Conservation (phyloP, 1,140 invertebrate genomes). For the Saxidomus purpurata region DNA sequence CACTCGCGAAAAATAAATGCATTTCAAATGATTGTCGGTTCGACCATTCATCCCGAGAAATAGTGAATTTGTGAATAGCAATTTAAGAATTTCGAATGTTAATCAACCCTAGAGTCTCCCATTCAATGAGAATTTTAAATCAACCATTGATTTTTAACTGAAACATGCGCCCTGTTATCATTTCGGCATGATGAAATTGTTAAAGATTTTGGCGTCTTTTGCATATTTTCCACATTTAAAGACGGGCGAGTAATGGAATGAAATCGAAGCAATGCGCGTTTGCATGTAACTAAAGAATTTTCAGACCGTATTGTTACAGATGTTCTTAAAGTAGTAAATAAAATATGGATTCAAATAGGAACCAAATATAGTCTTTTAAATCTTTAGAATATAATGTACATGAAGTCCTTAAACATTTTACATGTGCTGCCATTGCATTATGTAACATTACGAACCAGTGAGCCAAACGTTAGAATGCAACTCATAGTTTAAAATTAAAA, state of each 20-base stretch:
- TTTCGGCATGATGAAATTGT: constrained; percentile 14
- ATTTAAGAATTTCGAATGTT: constrained; percentile 58
- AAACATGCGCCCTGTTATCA: constrained; percentile 38
- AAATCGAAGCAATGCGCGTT: background rate
- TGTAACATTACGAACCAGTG: too few species aligned
- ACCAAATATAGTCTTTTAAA: too few species aligned
- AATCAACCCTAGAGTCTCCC: constrained; percentile 22
- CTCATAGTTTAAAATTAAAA: too few species aligned
- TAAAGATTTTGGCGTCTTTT: constrained; percentile 15
- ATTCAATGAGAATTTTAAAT: constrained; percentile 28
- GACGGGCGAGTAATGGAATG: background rate
- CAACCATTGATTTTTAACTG: constrained; percentile 52
- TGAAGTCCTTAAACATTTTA: too few species aligned
- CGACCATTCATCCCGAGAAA: constrained; percentile 43
- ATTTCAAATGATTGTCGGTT: constrained; percentile 55
- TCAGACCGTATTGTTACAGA: background rate
- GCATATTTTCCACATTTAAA: constrained; percentile 36
- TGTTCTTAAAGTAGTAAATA: too few species aligned
- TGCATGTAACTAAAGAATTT: too few species aligned
- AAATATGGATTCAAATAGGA: too few species aligned
- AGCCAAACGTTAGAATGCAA: too few species aligned
- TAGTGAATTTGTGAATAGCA: constrained; percentile 60
- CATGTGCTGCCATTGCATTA: too few species aligned
- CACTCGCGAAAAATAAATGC: constrained; percentile 60
- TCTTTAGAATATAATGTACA: too few species aligned